Base-by-base conservation (phyloP, 2,113 vertebrate species). In the Podiceps cristatus region DNA sequence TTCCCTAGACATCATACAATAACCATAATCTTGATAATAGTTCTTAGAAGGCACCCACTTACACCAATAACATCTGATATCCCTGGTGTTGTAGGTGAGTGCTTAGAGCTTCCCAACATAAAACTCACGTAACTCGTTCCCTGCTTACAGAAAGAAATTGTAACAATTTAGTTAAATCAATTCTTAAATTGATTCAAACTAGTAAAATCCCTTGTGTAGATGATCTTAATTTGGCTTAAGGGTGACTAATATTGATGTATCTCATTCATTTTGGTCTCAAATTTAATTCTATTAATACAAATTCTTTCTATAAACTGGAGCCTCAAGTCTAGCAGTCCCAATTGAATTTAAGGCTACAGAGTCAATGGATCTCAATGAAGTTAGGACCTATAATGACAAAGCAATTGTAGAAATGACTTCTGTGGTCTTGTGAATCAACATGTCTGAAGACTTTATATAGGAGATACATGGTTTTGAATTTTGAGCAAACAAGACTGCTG, bases 141-240 rank as follows among this genome's bases (percentile, higher is more conserved):
- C 45, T 35, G 45, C 7, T 69, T 72, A 76, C 27, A 72, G 44
- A 84, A 90, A 84, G 15, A 96, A 95, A 95, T 82, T 62, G 45
- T 27, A 82, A 55, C 45, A 87, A 82, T 90, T 91, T 66, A 90
- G 45, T 52, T 87, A 93, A 95, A 93, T 96, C 73, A 85, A 55
- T 91, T 81, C 42, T 77, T 82, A 97, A 96, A 96, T 76, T 96
- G 91, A 89, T 94, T 93, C 91, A 87, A 96, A 88, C 45, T 55
- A 60, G 24, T 84, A 37, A 93, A 96, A 96, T 86, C 58, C 58
- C 80, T 82, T 75, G 80, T 90, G 86, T 47, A 72, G 55, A 59
- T 64, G 31, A 11, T 93, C 25, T 85, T 87, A 94, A 96, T 96
- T 90, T 91, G 50, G 80, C 45, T 95, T 78, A 93, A 86, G 47